Evolutionary conservation across 2,113 vertebrate genomes (phyloP).

Genomic region (Tichodroma muraria): DNA sequence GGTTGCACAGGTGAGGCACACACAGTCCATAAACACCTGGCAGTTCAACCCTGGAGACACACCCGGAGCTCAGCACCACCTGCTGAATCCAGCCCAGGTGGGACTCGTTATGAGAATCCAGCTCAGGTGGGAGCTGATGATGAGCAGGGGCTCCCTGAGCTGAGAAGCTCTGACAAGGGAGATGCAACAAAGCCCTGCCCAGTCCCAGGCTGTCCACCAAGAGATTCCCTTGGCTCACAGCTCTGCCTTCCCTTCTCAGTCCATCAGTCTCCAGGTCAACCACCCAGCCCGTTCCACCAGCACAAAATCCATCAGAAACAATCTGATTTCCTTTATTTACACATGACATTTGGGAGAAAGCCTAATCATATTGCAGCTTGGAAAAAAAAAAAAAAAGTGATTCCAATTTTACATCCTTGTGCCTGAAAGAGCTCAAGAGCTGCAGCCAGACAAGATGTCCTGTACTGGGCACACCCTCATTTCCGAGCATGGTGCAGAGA

Average conservation of each 20-base stretch:
- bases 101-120: not conserved
- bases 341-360: not conserved
- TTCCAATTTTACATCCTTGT: not conserved
- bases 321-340: not conserved
- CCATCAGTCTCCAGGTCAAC: not conserved
- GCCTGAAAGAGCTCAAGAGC: not conserved
- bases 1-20: not conserved
- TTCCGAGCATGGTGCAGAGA: fast-evolving
- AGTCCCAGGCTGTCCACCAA: not conserved
- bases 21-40: not conserved
- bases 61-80: not conserved
- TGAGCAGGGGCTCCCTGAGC: not conserved
- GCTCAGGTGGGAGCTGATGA: not conserved
- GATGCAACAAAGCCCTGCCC: not conserved
- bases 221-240: not conserved
- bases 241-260: not conserved
- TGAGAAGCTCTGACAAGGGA: fast-evolving
- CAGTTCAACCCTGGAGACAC: not conserved
- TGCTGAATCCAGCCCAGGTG: not conserved
- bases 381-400: not conserved
- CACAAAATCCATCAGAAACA: not conserved
- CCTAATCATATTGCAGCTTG: not conserved
- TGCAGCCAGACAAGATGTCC: not conserved
- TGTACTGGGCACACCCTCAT: not conserved
- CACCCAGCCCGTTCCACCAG: not conserved